Percentiles rank a stretch among this genome's conserved stretches.
These are phyloP conservation scores for Agrilus biguttatus DNA, from an alignment of 2,888 invertebrate genomes.

Conservation along the genomic window DNA sequence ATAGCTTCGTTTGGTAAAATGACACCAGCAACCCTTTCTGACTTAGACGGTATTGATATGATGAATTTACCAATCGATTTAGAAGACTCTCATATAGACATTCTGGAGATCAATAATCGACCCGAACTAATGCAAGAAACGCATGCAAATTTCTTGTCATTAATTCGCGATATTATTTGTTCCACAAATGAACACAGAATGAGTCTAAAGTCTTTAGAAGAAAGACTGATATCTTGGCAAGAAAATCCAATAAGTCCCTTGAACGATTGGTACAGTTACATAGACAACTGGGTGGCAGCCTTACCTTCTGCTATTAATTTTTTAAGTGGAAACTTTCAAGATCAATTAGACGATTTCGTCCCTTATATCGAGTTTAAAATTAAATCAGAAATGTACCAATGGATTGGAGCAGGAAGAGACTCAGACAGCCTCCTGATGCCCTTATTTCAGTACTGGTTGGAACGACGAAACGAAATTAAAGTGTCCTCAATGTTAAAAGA, in stretches of 20 bases:
- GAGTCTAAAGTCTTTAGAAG: slow-evolving; percentile 58
- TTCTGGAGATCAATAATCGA: slow-evolving; percentile 37
- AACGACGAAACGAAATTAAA: slow-evolving; percentile 38
- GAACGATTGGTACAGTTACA: slow-evolving; percentile 63
- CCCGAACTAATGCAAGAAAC: slow-evolving; percentile 61
- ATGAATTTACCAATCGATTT: slow-evolving; percentile 64
- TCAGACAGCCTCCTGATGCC: slow-evolving; percentile 63
- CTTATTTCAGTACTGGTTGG: slow-evolving; percentile 68
- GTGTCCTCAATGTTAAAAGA: slow-evolving; percentile 21
- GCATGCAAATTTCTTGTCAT: slow-evolving; percentile 72
- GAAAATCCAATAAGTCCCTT: slow-evolving; percentile 67
- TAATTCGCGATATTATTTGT: slow-evolving; percentile 77
- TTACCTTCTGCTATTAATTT: slow-evolving; percentile 70
- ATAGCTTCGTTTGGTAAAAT: slow-evolving; percentile 10
- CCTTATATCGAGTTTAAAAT: slow-evolving; percentile 77
- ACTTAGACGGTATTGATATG: slow-evolving; percentile 53
- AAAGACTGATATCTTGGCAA: slow-evolving; percentile 58
- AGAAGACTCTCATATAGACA: slow-evolving; percentile 44
- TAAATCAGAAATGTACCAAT: slow-evolving; percentile 60
- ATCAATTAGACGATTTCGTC: slow-evolving; percentile 73
- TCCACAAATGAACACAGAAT: slow-evolving; percentile 75
- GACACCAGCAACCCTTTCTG: slow-evolving; percentile 32
- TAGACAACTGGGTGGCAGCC: slow-evolving; percentile 59
- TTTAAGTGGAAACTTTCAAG: slow-evolving; percentile 67
- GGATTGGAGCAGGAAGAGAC: slow-evolving; percentile 91